phyloP scores from a whole-genome alignment of 1,140 invertebrate genomes.

The Anastatus disparis region DNA sequence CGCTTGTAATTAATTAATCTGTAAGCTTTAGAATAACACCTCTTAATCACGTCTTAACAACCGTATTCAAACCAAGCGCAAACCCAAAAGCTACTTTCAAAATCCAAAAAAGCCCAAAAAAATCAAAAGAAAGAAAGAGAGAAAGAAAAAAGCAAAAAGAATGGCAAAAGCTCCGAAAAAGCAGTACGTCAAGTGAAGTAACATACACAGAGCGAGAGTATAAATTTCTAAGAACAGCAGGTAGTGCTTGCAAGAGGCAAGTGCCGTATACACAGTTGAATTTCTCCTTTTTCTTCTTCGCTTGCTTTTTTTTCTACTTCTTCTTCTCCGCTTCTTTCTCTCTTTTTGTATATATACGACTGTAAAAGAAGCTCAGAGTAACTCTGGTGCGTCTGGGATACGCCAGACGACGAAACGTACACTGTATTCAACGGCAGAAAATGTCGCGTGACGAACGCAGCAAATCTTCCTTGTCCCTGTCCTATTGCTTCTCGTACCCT shows the following conservation, averaged over 20 bases:
- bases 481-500: conserved; percentile 25
- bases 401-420: neutral
- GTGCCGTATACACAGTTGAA: neutral
- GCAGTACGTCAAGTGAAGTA: neutral
- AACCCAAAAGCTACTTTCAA: too few relatives aligned
- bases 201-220: too few relatives aligned
- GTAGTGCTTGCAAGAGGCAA: neutral
- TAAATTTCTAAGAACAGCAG: conserved; percentile 20
- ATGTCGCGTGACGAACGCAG: conserved; percentile 24
- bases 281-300: too few relatives aligned
- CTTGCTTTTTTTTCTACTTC: neutral
- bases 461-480: conserved; percentile 27
- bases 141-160: neutral
- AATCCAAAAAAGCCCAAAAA: too few relatives aligned
- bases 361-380: too few relatives aligned
- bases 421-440: conserved; percentile 21
- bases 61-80: too few relatives aligned
- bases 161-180: neutral
- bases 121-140: neutral
- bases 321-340: too few relatives aligned
- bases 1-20: too few relatives aligned
- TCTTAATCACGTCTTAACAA: too few relatives aligned
- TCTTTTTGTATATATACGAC: too few relatives aligned
- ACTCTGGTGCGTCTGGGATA: neutral
- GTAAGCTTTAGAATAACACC: too few relatives aligned